A percentile compares a stretch with the other conserved stretches of the same genome.
phyloP scores from a whole-genome alignment of 2,888 invertebrate species.

The Mesopsocus fuscifrons region DNA sequence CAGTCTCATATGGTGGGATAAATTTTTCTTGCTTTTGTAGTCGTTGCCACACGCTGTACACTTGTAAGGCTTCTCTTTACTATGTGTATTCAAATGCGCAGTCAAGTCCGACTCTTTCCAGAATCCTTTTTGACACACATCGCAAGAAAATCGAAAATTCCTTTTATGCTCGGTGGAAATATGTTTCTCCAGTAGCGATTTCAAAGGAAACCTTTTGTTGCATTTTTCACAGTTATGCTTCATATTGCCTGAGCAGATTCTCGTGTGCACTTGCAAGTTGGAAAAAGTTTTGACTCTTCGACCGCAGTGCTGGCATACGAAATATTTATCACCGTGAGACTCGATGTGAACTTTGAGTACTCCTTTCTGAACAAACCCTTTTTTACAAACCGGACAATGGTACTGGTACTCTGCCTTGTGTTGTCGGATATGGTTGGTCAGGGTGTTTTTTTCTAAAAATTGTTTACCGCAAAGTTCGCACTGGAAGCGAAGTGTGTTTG shows the following conservation, averaged over 20 bases:
- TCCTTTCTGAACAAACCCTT: slow-evolving; percentile 14
- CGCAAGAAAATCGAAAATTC: slow-evolving; percentile 13
- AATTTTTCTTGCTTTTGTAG: slow-evolving; percentile 15
- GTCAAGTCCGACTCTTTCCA: slow-evolving; percentile 14
- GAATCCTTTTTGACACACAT: slow-evolving; percentile 15
- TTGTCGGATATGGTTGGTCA: slow-evolving; percentile 14
- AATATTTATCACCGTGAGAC: slow-evolving; percentile 15
- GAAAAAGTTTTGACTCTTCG: slow-evolving; percentile 13
- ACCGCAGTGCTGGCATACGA: slow-evolving; percentile 16
- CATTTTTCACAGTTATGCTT: slow-evolving; percentile 14
- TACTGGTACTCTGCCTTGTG: slow-evolving; percentile 14
- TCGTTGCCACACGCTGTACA: slow-evolving; percentile 15
- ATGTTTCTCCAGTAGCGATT: slow-evolving; percentile 13
- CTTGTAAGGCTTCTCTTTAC: slow-evolving; percentile 15
- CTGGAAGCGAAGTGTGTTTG: slow-evolving; percentile 13
- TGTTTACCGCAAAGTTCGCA: slow-evolving; percentile 16
- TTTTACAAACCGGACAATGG: slow-evolving; percentile 13
- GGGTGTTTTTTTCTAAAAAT: slow-evolving; percentile 14
- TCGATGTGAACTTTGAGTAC: slow-evolving; percentile 14
- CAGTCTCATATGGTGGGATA: slow-evolving; percentile 15
- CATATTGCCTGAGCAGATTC: slow-evolving; percentile 14
- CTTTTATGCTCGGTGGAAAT: slow-evolving; percentile 12
- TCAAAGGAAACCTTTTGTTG: slow-evolving; percentile 13
- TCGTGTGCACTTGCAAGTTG: slow-evolving; percentile 14
- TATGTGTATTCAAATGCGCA: slow-evolving; percentile 14